These are phyloP conservation scores for Ormia ochracea DNA, from an alignment of 2,888 invertebrate genomes.

Conservation along the genomic window DNA sequence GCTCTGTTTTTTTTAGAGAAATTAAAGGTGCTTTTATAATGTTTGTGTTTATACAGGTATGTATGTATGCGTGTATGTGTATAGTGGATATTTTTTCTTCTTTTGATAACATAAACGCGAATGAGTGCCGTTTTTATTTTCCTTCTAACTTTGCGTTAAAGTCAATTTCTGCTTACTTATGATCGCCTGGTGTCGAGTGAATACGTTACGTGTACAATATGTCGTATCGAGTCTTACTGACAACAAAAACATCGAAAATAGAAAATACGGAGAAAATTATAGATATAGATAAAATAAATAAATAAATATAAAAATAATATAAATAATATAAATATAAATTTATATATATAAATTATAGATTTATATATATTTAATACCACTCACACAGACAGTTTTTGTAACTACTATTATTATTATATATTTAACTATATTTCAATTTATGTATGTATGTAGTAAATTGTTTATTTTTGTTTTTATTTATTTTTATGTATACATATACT, in stretches of 20 bases:
- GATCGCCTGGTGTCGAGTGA: conserved; percentile 45
- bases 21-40: background rate
- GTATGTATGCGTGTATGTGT: too few species aligned
- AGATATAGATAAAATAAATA: too few species aligned
- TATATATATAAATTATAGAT: too few species aligned
- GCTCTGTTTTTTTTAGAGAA: background rate
- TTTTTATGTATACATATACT: too few species aligned
- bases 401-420: too few species aligned
- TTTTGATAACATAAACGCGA: background rate
- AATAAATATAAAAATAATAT: too few species aligned
- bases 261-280: background rate
- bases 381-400: too few species aligned
- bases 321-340: too few species aligned
- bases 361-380: too few species aligned
- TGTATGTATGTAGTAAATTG: too few species aligned
- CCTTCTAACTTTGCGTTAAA: conserved; percentile 1
- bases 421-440: too few species aligned
- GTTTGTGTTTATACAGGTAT: background rate
- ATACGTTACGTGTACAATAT: conserved; percentile 42
- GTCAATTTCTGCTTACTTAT: background rate
- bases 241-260: background rate
- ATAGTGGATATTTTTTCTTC: background rate
- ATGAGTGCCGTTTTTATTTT: background rate
- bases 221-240: background rate
- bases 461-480: too few species aligned